Conservation (phyloP, 2,113 vertebrate genomes). For the Taxidea taxus region DNA sequence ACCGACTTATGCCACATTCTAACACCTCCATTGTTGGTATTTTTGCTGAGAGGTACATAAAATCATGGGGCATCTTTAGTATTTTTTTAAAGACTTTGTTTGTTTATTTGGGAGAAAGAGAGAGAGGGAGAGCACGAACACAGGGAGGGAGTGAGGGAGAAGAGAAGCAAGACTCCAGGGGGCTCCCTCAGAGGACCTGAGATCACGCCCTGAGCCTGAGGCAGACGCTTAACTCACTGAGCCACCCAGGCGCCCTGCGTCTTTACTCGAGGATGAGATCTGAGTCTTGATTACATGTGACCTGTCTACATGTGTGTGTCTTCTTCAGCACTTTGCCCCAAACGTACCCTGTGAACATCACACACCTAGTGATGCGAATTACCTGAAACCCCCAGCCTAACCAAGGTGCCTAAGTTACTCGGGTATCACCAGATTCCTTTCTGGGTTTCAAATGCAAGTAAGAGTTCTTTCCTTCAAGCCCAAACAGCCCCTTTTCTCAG, state of each 20-base stretch:
- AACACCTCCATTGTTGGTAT: not conserved
- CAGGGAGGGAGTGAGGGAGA: not conserved
- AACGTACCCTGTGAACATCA: not conserved
- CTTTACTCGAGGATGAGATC: not conserved
- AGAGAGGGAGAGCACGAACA: not conserved
- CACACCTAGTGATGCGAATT: fast-evolving
- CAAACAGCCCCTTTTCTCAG: not conserved
- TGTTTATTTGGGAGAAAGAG: not conserved
- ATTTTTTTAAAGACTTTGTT: not conserved
- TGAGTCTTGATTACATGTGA: not conserved
- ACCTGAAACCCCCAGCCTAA: not conserved
- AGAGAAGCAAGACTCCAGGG: not conserved
- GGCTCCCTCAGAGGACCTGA: not conserved
- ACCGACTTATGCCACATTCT: not conserved
- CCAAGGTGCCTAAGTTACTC: not conserved
- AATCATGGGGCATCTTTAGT: not conserved
- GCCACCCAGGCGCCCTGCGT: not conserved
- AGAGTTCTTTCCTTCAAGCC: not conserved
- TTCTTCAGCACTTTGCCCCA: too few relatives aligned
- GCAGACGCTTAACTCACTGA: not conserved
- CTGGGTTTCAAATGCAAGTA: not conserved
- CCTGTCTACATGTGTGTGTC: not conserved
- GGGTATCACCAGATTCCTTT: not conserved
- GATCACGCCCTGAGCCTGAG: not conserved
- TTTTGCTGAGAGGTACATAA: not conserved